Evolutionary conservation across 2,113 vertebrate genomes (phyloP).

Genomic region (Taurulus bubalis): DNA sequence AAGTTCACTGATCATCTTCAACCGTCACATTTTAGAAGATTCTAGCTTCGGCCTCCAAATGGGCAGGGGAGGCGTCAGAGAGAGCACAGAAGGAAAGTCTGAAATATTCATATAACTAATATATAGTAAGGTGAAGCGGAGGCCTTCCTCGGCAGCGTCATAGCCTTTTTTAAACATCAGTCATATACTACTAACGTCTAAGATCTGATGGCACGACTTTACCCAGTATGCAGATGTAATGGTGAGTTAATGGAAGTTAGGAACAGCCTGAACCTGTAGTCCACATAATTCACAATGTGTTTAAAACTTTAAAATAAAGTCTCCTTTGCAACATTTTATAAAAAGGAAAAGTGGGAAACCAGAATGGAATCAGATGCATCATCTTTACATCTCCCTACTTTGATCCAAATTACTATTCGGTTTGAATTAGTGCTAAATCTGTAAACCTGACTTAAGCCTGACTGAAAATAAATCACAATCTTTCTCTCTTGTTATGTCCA

Average conservation of each 20-base stretch:
- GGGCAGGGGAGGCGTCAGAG: constrained; percentile 33
- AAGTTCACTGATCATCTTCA: constrained; percentile 40
- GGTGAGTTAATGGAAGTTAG: not conserved
- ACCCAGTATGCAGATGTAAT: not conserved
- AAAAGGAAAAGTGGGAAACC: no score
- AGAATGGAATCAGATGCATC: not conserved
- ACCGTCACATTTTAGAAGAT: constrained; percentile 31
- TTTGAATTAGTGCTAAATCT: not conserved
- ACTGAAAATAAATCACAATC: not conserved
- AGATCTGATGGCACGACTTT: not conserved
- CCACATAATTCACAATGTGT: not conserved
- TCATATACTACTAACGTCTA: not conserved
- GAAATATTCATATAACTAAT: constrained; percentile 62
- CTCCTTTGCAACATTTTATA: not conserved
- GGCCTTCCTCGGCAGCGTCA: not conserved
- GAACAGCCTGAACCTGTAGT: not conserved
- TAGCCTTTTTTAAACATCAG: constrained; percentile 14
- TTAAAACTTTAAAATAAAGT: not conserved
- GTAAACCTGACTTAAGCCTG: not conserved
- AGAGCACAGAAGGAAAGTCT: constrained; percentile 27
- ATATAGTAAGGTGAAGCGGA: constrained; percentile 30
- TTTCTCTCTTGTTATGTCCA: not conserved
- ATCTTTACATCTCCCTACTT: not conserved
- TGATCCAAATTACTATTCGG: not conserved
- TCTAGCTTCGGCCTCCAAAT: constrained; percentile 38